phyloP scores from a whole-genome alignment of 2,888 invertebrate species.

The Drosophila paracracens region DNA sequence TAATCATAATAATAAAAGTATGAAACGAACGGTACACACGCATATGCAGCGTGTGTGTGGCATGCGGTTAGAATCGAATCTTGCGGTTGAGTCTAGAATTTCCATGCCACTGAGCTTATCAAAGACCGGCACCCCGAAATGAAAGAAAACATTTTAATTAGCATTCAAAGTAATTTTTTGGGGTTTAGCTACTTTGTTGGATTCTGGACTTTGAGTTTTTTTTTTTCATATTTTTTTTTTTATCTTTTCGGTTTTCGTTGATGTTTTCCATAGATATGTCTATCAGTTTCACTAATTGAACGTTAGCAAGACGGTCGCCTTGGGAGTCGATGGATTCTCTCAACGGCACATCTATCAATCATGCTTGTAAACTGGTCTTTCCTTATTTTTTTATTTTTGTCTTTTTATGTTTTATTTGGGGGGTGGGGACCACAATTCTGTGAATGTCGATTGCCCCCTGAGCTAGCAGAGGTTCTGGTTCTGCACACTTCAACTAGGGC shows the following conservation, averaged over 20 bases:
- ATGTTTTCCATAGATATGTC: conserved; percentile 67
- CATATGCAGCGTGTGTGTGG: conserved; percentile 58
- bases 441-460: conserved; percentile 33
- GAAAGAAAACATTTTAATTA: conserved; percentile 70
- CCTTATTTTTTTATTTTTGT: not conserved
- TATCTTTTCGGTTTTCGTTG: conserved; percentile 36
- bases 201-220: not conserved
- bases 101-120: conserved; percentile 68
- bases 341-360: conserved; percentile 66
- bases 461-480: conserved; percentile 16
- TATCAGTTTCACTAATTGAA: conserved; percentile 80
- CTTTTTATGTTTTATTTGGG: conserved; percentile 10
- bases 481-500: conserved; percentile 7
- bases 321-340: conserved; percentile 41
- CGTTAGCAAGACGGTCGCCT: conserved; percentile 71
- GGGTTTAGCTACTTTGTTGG: conserved; percentile 25
- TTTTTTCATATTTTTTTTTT: conserved; percentile 9
- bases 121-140: conserved; percentile 25
- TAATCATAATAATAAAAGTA: conserved; percentile 11
- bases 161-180: conserved; percentile 67
- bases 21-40: conserved; percentile 61
- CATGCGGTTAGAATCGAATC: conserved; percentile 64
- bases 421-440: conserved; percentile 1
- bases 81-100: conserved; percentile 57
- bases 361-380: conserved; percentile 50